Evolutionary conservation across 92 coral and sea anemone genomes (phyloP), one percentile per base, ranked within the genome.

Genomic region (Epizoanthus stellaris): DNA sequence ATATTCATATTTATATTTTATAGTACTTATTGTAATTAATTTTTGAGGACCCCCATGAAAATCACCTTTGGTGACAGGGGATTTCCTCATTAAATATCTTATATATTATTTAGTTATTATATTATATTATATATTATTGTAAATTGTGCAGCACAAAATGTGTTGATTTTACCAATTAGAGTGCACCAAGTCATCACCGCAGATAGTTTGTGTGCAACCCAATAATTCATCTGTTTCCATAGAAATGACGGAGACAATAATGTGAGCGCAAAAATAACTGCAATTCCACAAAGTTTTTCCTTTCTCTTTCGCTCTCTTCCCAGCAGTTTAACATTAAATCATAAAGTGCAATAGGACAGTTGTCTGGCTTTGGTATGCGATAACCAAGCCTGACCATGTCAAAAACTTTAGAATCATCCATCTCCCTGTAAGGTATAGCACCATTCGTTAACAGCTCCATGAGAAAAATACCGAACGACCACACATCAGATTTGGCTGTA

Each of bases 351-450:
- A 20, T 79, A 0, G 83, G 83, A 13, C 83, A 79, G 3, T 19
- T 25, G 0, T 4, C 14, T 39, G 83, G 83, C 10, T 64, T 49
- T 6, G 83, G 83, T 70, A 79, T 61, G 2, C 83, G 83, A 45
- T 79, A 79, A 12, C 83, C 83, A 12, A 79, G 59, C 60, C 83
- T 79, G 20, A 79, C 83, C 83, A 79, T 79, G 57, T 79, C 83
- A 40, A 79, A 79, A 39, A 79, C 83, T 79, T 79, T 62, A 5
- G 58, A 5, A 59, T 79, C 83, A 19, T 70, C 71, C 83, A 79
- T 79, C 40, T 79, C 83, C n/a, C 45, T 79, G 67, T 79, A 79
- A 5, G 83, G 83, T 62, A 79, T 79, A 1, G 40, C 83, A 47
- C 83, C 83, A 39, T 79, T 13, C 23, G 83, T 79, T 58, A 79